Percentiles rank a stretch among this genome's conserved stretches.
These are phyloP conservation scores for Pangasius krempfi DNA, from an alignment of 2,797 vertebrate genomes.

Conservation along the genomic window DNA sequence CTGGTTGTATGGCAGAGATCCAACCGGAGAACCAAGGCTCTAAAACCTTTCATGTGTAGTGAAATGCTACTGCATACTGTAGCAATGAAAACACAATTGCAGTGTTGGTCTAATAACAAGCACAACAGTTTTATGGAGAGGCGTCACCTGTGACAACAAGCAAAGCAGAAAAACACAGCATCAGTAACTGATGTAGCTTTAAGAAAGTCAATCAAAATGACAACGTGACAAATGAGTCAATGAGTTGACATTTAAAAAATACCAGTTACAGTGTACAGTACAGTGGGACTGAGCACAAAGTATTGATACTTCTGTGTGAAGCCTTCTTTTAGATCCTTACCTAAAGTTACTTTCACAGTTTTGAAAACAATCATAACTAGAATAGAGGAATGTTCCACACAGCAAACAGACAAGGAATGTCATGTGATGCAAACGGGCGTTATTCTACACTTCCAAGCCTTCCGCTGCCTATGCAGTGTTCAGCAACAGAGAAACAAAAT, in stretches of 20 bases:
- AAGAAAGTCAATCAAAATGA: constrained; percentile 10
- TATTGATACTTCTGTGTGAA: background rate
- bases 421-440: constrained; percentile 59
- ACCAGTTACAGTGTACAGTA: background rate
- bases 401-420: constrained; percentile 58
- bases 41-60: background rate
- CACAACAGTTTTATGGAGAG: constrained; percentile 42
- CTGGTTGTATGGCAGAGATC: background rate
- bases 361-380: constrained; percentile 37
- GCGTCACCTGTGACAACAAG: constrained; percentile 54
- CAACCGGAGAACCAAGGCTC: background rate
- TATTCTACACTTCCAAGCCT: constrained; percentile 69
- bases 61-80: background rate
- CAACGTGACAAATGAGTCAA: background rate
- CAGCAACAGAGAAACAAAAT: constrained; percentile 42
- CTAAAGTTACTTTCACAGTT: background rate
- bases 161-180: constrained; percentile 21
- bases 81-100: background rate
- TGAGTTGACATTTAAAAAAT: background rate
- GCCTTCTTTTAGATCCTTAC: background rate
- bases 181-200: constrained; percentile 17
- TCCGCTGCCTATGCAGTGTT: constrained; percentile 42
- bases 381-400: background rate
- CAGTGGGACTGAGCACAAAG: background rate
- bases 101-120: constrained; percentile 64